Conservation (phyloP, 2,797 vertebrate genomes). For the Cossypha caffra region DNA sequence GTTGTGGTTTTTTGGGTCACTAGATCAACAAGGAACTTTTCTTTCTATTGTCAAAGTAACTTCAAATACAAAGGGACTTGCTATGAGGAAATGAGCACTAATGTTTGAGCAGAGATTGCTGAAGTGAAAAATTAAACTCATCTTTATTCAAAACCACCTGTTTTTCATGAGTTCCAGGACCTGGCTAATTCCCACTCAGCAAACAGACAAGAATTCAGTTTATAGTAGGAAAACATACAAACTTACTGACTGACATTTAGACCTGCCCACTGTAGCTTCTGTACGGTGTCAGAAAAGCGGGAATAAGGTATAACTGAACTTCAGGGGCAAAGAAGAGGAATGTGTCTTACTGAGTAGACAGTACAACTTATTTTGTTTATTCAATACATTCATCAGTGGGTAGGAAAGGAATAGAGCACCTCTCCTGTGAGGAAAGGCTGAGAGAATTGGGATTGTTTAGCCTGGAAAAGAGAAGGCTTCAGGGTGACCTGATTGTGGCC, state of each 20-base stretch:
- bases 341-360: neutral
- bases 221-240: neutral
- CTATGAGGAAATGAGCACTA: neutral
- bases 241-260: neutral
- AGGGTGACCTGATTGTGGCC: neutral
- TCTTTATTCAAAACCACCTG: neutral
- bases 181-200: neutral
- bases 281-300: neutral
- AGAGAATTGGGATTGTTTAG: neutral
- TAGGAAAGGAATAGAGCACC: neutral
- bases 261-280: neutral
- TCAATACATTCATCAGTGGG: neutral
- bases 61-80: neutral
- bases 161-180: neutral
- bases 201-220: neutral
- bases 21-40: neutral
- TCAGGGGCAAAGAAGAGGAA: neutral
- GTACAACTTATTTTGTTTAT: neutral
- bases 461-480: neutral
- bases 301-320: neutral
- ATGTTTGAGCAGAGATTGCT: neutral
- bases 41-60: neutral
- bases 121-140: neutral
- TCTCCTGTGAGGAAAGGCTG: neutral
- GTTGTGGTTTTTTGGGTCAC: constrained; percentile 19